Percentiles rank a stretch among this genome's conserved stretches.
Evolutionary conservation across 1,140 invertebrate species (phyloP).

Genomic region (Micrasema minimum): DNA sequence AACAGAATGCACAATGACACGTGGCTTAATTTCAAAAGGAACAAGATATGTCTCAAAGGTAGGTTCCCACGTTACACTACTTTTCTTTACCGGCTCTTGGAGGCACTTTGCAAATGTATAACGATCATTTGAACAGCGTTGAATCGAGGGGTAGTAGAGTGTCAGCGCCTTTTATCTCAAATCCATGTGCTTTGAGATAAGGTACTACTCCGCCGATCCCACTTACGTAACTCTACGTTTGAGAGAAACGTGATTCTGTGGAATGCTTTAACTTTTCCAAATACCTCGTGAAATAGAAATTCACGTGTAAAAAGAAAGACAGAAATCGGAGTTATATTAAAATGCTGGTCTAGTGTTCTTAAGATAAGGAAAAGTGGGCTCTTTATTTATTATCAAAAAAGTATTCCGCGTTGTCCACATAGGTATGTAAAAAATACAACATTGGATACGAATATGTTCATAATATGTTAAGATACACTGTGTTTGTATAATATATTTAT

Average conservation of each 20-base stretch:
- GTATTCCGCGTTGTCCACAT: too few relatives aligned
- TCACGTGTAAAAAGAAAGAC: too few relatives aligned
- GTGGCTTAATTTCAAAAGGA: constrained; percentile 81
- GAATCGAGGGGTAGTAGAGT: background rate
- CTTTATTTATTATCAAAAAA: too few relatives aligned
- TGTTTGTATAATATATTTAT: too few relatives aligned
- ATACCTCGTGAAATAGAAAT: too few relatives aligned
- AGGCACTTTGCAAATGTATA: background rate
- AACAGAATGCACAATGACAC: constrained; percentile 77
- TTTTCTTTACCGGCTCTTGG: background rate
- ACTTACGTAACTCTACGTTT: background rate
- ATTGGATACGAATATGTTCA: too few relatives aligned
- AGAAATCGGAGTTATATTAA: too few relatives aligned
- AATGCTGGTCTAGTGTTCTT: too few relatives aligned
- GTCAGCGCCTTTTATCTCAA: background rate
- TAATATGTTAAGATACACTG: too few relatives aligned
- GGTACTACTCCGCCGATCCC: background rate
- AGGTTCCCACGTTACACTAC: constrained; percentile 42
- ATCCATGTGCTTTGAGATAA: too few relatives aligned
- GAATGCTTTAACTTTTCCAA: constrained; percentile 2
- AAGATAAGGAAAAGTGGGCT: too few relatives aligned
- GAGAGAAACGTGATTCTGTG: background rate
- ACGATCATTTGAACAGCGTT: background rate
- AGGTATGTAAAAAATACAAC: too few relatives aligned
- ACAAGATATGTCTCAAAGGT: constrained; percentile 91